Evolutionary conservation across 2,113 vertebrate genomes (phyloP).

Genomic region (Irena cyanogastra): DNA sequence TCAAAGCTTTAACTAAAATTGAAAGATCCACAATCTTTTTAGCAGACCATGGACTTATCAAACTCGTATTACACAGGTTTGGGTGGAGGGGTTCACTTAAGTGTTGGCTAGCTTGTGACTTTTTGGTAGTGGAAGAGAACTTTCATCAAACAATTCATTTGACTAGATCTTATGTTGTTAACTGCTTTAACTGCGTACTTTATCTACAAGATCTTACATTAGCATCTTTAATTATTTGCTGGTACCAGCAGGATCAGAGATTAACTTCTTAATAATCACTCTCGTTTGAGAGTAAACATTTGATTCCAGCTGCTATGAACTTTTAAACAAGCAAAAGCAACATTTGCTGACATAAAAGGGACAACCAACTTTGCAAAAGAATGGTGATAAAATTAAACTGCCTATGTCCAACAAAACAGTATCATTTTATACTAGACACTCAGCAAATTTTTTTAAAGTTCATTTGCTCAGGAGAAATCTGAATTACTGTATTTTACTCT

Average conservation of each 20-base stretch:
- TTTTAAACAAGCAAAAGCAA: background rate
- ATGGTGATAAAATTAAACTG: background rate
- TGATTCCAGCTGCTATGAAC: slow-evolving; percentile 17
- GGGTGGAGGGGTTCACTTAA: background rate
- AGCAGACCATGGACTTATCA: background rate
- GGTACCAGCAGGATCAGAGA: background rate
- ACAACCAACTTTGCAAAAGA: background rate
- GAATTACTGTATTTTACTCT: background rate
- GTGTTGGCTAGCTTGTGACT: background rate
- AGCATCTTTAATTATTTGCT: slow-evolving; percentile 23
- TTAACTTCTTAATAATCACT: background rate
- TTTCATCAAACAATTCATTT: background rate
- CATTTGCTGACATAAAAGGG: background rate
- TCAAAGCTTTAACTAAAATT: background rate
- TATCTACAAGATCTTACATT: background rate
- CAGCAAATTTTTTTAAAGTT: background rate
- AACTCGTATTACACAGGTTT: background rate
- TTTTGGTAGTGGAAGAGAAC: background rate
- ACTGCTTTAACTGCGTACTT: background rate
- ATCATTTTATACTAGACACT: background rate
- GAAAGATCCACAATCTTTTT: background rate
- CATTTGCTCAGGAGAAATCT: background rate
- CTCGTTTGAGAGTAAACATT: background rate
- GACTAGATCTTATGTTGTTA: background rate
- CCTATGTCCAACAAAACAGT: background rate